A percentile compares a stretch with the other conserved stretches of the same genome.
These are phyloP conservation scores for Pempheris klunzingeri DNA, from an alignment of 2,797 vertebrate species.

Conservation along the genomic window DNA sequence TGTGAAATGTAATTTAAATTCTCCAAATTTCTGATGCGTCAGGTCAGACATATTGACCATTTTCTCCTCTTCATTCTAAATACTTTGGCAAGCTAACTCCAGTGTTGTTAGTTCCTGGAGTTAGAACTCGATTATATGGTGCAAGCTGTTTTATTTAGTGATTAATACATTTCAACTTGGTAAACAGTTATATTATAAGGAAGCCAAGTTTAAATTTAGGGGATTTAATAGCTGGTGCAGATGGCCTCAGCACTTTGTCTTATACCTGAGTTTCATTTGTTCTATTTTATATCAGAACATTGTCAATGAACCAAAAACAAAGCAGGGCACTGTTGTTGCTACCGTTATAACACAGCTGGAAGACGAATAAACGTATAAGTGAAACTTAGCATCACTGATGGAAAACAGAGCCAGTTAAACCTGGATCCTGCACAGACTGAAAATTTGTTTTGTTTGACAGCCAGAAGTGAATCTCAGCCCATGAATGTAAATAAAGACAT, in stretches of 20 bases:
- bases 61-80: background rate
- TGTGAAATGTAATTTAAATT: background rate
- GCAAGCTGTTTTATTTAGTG: too few species aligned
- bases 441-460: background rate
- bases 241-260: background rate
- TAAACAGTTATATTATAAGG: background rate
- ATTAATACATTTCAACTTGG: background rate
- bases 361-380: background rate
- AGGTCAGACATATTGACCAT: background rate
- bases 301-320: background rate
- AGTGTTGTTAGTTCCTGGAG: background rate
- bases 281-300: background rate
- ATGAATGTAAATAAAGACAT: slow-evolving; percentile 19
- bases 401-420: background rate
- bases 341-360: background rate
- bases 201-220: background rate
- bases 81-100: background rate
- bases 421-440: background rate
- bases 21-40: background rate
- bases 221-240: background rate
- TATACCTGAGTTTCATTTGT: background rate
- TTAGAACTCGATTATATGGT: background rate
- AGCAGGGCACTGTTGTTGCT: background rate
- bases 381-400: background rate
- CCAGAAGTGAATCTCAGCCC: background rate